Evolutionary conservation across 2,888 invertebrate species (phyloP).

Genomic region (Sacculina carcini): DNA sequence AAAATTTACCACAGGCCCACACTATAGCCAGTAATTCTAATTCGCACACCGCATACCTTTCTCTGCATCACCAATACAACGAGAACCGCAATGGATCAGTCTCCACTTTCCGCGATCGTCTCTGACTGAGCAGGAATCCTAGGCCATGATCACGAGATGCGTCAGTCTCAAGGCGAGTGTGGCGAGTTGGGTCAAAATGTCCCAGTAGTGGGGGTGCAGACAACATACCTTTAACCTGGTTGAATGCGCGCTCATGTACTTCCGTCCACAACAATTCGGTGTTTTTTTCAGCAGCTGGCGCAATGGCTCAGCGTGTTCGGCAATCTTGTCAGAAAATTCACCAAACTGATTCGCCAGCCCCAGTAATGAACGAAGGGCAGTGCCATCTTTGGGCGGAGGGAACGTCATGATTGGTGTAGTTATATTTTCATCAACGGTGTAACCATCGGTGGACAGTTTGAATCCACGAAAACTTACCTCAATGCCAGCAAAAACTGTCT

Average conservation of each 20-base stretch:
- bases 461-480: not conserved
- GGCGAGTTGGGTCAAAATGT: not conserved
- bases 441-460: not conserved
- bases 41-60: slow-evolving; percentile 4
- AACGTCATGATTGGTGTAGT: not conserved
- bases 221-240: slow-evolving; percentile 3
- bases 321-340: slow-evolving; percentile 2
- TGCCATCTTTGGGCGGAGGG: slow-evolving; percentile 5
- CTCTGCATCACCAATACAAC: slow-evolving; percentile 4
- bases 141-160: slow-evolving; percentile 4
- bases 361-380: slow-evolving; percentile 7
- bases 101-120: not conserved
- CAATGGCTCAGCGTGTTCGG: slow-evolving; percentile 2
- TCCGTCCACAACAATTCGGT: slow-evolving; percentile 5
- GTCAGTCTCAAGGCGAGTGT: slow-evolving; percentile 6
- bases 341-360: slow-evolving; percentile 7
- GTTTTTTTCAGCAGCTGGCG: slow-evolving; percentile 6
- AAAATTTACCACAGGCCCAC: slow-evolving; percentile 3
- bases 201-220: not conserved
- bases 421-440: not conserved
- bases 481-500: not conserved
- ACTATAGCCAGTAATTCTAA: not conserved
- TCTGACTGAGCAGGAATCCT: slow-evolving; percentile 3
- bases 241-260: slow-evolving; percentile 8
- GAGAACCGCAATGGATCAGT: slow-evolving; percentile 3